These are phyloP conservation scores for Gallinago media DNA, from an alignment of 2,113 vertebrate genomes.

Conservation along the genomic window DNA sequence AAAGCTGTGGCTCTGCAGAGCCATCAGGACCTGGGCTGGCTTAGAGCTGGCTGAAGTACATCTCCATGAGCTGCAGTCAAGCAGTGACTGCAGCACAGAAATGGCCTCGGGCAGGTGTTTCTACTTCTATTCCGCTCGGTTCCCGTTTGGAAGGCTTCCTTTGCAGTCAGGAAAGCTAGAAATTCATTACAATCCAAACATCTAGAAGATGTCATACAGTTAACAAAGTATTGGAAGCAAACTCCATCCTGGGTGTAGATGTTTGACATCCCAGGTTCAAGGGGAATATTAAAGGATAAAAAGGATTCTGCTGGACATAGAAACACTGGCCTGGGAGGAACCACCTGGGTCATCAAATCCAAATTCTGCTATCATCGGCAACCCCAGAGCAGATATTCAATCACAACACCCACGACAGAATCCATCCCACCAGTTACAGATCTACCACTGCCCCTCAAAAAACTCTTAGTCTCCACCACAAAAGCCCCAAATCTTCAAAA, in stretches of 20 bases:
- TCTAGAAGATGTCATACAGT: neutral
- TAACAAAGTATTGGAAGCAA: neutral
- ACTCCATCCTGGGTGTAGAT: neutral
- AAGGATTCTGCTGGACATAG: neutral
- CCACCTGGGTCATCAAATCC: neutral
- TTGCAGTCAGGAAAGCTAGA: neutral
- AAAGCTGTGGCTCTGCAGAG: neutral
- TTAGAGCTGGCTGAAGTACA: neutral
- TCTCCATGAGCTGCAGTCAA: neutral
- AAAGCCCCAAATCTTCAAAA: neutral
- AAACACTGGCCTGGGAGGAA: neutral
- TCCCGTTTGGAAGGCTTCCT: neutral
- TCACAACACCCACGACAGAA: neutral
- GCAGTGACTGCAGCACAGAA: neutral
- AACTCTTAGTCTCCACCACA: neutral
- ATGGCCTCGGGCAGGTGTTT: conserved; percentile 40
- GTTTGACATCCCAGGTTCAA: neutral
- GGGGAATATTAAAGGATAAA: neutral
- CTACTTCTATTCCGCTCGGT: neutral
- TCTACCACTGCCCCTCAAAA: neutral
- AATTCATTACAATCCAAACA: conserved; percentile 5
- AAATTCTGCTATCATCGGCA: neutral
- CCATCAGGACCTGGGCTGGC: neutral
- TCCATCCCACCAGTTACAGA: neutral
- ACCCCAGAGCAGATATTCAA: neutral